phyloP scores from a whole-genome alignment of 2,888 invertebrate genomes.

The Periphyllus acericola region DNA sequence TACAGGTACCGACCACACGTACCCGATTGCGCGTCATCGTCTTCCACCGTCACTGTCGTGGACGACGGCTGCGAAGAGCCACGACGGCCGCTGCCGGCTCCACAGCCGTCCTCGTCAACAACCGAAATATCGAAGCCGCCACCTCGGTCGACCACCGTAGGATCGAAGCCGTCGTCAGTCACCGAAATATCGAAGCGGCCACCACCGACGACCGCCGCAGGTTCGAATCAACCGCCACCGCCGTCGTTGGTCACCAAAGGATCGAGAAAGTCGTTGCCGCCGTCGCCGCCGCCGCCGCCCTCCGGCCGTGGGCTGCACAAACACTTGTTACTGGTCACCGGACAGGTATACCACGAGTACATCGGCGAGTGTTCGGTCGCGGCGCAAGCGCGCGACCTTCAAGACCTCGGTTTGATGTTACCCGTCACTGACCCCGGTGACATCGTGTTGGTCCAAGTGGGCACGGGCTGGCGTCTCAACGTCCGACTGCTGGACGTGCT shows the following conservation, averaged over 20 bases:
- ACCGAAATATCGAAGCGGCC: not conserved
- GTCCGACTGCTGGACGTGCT: constrained; percentile 64
- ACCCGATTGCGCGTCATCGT: constrained; percentile 1
- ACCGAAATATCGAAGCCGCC: not conserved
- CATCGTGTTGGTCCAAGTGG: constrained; percentile 61
- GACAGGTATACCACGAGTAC: constrained; percentile 57
- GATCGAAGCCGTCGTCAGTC: not conserved
- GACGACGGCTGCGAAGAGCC: constrained; percentile 26
- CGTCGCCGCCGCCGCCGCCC: not conserved
- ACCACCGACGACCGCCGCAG: not conserved
- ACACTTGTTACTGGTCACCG: constrained; percentile 60
- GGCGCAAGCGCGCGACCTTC: constrained; percentile 35
- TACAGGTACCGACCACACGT: constrained; percentile 46
- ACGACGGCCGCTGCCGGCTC: not conserved
- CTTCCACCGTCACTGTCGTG: not conserved
- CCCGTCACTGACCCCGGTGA: not conserved
- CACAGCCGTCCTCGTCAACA: not conserved
- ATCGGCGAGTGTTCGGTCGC: constrained; percentile 60
- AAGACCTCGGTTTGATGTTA: constrained; percentile 44
- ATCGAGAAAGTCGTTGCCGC: too few species aligned
- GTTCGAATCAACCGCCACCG: not conserved
- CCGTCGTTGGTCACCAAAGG: constrained; percentile 50
- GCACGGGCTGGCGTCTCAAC: constrained; percentile 55
- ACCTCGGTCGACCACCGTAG: not conserved
- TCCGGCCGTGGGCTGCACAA: constrained; percentile 41